A percentile compares a stretch with the other conserved stretches of the same genome.
Evolutionary conservation across 1,140 invertebrate genomes (phyloP).

Genomic region (Whitmania pigra): DNA sequence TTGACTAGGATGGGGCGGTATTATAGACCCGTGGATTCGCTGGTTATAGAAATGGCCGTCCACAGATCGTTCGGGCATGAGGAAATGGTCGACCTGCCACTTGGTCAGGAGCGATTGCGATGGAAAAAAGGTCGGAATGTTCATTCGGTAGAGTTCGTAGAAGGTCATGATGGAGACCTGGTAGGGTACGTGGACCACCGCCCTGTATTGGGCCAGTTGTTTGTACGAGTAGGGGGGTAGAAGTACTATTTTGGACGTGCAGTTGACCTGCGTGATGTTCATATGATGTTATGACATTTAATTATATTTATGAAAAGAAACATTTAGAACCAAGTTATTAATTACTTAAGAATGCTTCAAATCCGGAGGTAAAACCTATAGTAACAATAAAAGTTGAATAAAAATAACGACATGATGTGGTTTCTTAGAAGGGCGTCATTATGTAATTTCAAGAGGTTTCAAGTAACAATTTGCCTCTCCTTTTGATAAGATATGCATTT

Average conservation of each 20-base stretch:
- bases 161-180: constrained; percentile 22
- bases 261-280: too few species aligned
- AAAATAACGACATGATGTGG: too few species aligned
- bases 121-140: constrained; percentile 26
- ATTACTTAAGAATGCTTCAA: too few species aligned
- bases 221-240: background rate
- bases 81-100: constrained; percentile 15
- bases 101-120: constrained; percentile 21
- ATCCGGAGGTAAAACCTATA: too few species aligned
- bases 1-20: constrained; percentile 11
- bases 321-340: too few species aligned
- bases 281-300: too few species aligned
- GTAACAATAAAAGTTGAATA: too few species aligned
- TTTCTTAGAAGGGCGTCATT: background rate
- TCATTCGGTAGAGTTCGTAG: constrained; percentile 21
- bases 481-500: too few species aligned
- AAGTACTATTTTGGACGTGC: too few species aligned
- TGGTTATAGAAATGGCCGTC: background rate
- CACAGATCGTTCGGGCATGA: constrained; percentile 20
- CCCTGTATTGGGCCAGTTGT: constrained; percentile 23
- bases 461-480: too few species aligned
- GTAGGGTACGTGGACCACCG: constrained; percentile 25
- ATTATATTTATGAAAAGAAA: too few species aligned
- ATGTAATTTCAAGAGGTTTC: too few species aligned
- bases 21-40: background rate